Conservation (phyloP, 1,140 invertebrate genomes). For the Trachymyrmex septentrionalis region DNA sequence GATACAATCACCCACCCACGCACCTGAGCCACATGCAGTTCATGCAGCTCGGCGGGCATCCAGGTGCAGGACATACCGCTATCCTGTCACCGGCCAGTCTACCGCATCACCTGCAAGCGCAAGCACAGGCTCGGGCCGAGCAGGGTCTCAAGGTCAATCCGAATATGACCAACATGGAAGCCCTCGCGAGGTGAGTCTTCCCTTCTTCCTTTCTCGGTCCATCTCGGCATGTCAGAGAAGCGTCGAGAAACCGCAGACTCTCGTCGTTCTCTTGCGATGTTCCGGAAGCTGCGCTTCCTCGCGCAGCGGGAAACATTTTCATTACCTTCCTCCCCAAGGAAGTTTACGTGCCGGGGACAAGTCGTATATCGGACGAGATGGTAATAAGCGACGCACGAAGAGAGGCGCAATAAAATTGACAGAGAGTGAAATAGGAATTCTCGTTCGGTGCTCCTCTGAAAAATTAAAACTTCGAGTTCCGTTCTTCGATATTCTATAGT, state of each 20-base stretch:
- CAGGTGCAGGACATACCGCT: slow-evolving; percentile 89
- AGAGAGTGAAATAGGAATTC: neutral
- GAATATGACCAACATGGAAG: slow-evolving; percentile 93
- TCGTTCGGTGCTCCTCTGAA: neutral
- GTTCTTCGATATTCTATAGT: neutral
- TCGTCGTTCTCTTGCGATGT: slow-evolving; percentile 46
- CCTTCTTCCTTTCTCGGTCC: neutral
- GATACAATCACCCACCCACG: slow-evolving; percentile 97
- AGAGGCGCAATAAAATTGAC: slow-evolving; percentile 43
- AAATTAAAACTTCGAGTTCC: neutral
- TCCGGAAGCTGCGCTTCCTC: slow-evolving; percentile 75
- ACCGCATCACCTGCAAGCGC: slow-evolving; percentile 90
- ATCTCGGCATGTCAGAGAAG: slow-evolving; percentile 11
- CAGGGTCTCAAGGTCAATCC: slow-evolving; percentile 90
- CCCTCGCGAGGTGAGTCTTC: slow-evolving; percentile 91
- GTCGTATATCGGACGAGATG: slow-evolving; percentile 46
- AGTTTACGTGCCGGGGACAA: slow-evolving; percentile 71
- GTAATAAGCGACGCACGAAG: neutral
- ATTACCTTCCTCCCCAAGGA: slow-evolving; percentile 76
- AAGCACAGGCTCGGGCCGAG: slow-evolving; percentile 84
- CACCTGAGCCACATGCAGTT: slow-evolving; percentile 96
- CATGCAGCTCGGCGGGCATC: slow-evolving; percentile 93
- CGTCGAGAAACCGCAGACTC: slow-evolving; percentile 11
- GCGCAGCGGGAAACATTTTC: slow-evolving; percentile 83
- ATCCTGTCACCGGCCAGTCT: slow-evolving; percentile 95